A percentile compares a stretch with the other conserved stretches of the same genome.
Conservation (phyloP, 2,113 vertebrate species). For the Stomatorhinus ivindoensis region DNA sequence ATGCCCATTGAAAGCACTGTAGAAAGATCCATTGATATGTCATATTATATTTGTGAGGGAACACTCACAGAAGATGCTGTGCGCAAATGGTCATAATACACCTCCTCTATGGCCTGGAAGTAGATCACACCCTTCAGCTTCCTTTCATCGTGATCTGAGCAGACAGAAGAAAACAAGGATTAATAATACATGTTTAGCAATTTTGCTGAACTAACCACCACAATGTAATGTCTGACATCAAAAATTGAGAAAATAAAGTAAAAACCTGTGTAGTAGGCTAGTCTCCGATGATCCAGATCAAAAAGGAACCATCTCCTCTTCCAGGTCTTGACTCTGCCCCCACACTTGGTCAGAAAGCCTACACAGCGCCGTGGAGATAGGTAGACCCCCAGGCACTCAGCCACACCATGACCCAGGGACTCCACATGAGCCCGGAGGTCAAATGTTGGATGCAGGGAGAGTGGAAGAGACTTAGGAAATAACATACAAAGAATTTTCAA, state of each 20-base stretch:
- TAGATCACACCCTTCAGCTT: constrained; percentile 96
- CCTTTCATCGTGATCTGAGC: constrained; percentile 83
- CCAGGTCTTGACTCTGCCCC: constrained; percentile 84
- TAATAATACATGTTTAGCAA: neutral
- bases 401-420: constrained; percentile 69
- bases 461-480: constrained; percentile 42
- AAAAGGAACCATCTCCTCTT: constrained; percentile 85
- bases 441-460: constrained; percentile 58
- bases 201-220: neutral
- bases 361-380: constrained; percentile 64
- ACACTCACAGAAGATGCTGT: constrained; percentile 76
- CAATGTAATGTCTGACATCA: neutral
- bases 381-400: constrained; percentile 61
- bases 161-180: neutral
- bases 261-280: constrained; percentile 76
- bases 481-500: neutral
- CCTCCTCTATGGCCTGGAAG: constrained; percentile 94
- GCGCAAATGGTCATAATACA: constrained; percentile 91
- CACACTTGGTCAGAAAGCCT: constrained; percentile 78
- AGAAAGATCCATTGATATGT: neutral
- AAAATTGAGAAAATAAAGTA: constrained; percentile 15
- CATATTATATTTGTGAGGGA: neutral
- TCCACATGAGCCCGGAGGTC: constrained; percentile 77
- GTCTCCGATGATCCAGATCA: constrained; percentile 69
- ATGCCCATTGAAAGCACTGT: neutral